Base-by-base conservation (phyloP, 2,888 invertebrate species). In the Prosopocoilus inquinatus region DNA sequence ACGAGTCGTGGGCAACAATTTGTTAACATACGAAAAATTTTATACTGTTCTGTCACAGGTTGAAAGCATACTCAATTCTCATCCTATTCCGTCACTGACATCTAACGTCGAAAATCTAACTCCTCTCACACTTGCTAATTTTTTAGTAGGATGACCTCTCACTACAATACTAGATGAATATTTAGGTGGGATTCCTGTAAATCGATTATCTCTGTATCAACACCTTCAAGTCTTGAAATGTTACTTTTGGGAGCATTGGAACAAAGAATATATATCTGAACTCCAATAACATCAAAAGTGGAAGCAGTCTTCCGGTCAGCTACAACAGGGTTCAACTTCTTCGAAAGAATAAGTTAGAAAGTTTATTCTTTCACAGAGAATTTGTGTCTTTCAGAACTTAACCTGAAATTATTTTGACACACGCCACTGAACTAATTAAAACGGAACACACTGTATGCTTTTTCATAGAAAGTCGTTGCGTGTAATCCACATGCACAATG, bases 41-140 rank as follows among this genome's bases (percentile, higher is more conserved):
- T 34, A 15, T 48, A 69, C 65, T 4, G 11, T 62, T 3, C 15
- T 65, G 2, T 49, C 46, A 5, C 66, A 67, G 41, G 64, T 68
- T 9, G 66, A 68, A 53, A 60, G 62, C 2, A 51, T 59, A 2
- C 46, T 68, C 2, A 68, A 69, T 53, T 68, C 65, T 2, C 20
- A 67, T 13, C 67, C 66, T 7, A 12, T 68, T 1, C 50, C 56
- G 9, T 58, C 64, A 7, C 13, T 67, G 8, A 64, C 67, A 0
- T 16, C 50, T 5, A 44, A 50, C 9, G 67, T 68, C 43, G 48
- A 63, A 1, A 15, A 54, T 1, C 57, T 59, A 4, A n/a, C 57
- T 70, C 1, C 69, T 67, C 1, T 70, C 70, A 9, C 67, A 64
- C 2, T 5, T 20, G 20, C 20, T 71, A 71, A 50, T 70, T 73